Conservation (phyloP, 2,888 invertebrate species). For the Drosophila recens region DNA sequence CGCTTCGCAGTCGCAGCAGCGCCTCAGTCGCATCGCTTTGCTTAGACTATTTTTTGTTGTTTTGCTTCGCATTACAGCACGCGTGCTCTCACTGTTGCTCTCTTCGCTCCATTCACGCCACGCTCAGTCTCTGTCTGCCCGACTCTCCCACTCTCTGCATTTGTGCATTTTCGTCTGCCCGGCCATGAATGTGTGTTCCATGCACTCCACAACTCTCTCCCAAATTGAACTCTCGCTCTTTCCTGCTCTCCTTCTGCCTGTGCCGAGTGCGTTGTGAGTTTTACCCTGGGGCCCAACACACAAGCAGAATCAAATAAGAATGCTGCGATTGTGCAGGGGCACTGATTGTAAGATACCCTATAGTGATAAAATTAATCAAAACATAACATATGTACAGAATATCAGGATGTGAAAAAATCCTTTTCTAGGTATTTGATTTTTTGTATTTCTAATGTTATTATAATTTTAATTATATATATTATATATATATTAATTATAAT, state of each 20-base stretch:
- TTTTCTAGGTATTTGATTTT: not conserved
- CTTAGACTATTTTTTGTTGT: conserved; percentile 14
- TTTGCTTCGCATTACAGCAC: conserved; percentile 39
- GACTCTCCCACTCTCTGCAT: conserved; percentile 4
- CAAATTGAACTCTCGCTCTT: conserved; percentile 20
- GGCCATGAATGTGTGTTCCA: conserved; percentile 45
- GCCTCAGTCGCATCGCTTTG: conserved; percentile 23
- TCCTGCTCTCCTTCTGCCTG: conserved; percentile 22
- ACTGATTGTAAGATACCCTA: conserved; percentile 14
- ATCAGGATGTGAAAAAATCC: not conserved
- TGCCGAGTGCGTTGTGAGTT: conserved; percentile 21
- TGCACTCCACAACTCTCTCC: conserved; percentile 44
- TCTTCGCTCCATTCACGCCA: conserved; percentile 1
- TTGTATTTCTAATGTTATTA: too few relatives aligned
- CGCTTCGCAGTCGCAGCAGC: conserved; percentile 6
- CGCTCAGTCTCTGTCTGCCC: conserved; percentile 2
- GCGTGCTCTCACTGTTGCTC: conserved; percentile 16
- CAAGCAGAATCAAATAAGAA: conserved; percentile 39
- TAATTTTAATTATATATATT: too few relatives aligned
- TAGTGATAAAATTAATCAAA: not conserved
- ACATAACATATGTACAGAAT: too few relatives aligned
- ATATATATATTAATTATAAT: too few relatives aligned
- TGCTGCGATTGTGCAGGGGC: not conserved
- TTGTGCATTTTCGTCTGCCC: conserved; percentile 45
- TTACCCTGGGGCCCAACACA: conserved; percentile 33